A percentile compares a stretch with the other conserved stretches of the same genome.
Evolutionary conservation across 1,140 invertebrate species (phyloP).

Genomic region (Dreissena polymorpha): DNA sequence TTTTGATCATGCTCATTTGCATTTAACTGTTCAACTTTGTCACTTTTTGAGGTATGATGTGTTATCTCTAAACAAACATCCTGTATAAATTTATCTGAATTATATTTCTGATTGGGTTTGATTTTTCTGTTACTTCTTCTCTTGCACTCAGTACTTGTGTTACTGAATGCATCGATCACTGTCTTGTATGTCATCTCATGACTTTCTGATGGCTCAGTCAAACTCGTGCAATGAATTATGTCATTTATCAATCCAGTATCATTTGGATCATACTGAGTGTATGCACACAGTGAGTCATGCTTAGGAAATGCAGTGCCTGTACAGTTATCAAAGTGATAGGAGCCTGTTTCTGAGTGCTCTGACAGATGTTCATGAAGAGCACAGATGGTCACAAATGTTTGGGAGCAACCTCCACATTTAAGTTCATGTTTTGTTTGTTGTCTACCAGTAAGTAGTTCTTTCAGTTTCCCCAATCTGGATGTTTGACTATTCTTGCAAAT

Average conservation of each 20-base stretch:
- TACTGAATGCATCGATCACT: too few relatives aligned
- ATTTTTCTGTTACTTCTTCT: too few relatives aligned
- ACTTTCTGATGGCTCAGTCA: too few relatives aligned
- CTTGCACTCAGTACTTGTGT: too few relatives aligned
- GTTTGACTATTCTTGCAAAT: not conserved
- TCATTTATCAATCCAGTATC: too few relatives aligned
- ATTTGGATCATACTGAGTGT: not conserved
- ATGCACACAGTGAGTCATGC: not conserved
- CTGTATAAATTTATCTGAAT: not conserved
- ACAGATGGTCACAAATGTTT: not conserved
- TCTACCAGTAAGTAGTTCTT: not conserved
- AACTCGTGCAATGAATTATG: too few relatives aligned
- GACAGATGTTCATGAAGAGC: not conserved
- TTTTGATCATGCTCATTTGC: too few relatives aligned
- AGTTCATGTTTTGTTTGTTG: not conserved
- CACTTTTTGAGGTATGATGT: not conserved
- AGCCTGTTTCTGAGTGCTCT: not conserved
- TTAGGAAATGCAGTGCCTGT: conserved; percentile 2
- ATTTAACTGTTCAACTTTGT: too few relatives aligned
- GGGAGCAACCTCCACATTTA: not conserved
- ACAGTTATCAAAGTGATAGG: not conserved
- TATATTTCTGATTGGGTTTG: too few relatives aligned
- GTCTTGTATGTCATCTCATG: too few relatives aligned
- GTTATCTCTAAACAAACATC: not conserved
- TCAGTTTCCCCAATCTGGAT: not conserved